Evolutionary conservation across 2,888 invertebrate species (phyloP).

Genomic region (Chymomyza procnemis): DNA sequence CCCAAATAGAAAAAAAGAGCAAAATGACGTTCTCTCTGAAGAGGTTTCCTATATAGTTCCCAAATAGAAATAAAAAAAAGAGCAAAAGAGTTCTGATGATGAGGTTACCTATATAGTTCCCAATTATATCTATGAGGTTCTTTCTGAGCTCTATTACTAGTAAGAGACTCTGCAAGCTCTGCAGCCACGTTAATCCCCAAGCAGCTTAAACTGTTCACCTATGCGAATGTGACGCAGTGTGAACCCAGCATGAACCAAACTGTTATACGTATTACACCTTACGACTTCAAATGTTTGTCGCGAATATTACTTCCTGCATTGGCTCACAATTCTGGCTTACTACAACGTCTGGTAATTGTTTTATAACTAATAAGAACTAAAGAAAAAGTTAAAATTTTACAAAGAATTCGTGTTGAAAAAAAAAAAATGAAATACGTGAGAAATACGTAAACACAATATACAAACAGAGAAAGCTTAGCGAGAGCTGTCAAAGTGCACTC

Average conservation of each 20-base stretch:
- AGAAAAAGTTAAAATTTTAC: conserved; percentile 9
- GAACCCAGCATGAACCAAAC: background rate
- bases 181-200: too few relatives aligned
- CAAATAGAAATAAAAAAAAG: too few relatives aligned
- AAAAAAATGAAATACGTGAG: conserved; percentile 54
- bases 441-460: conserved; percentile 8
- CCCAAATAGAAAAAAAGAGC: too few relatives aligned
- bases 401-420: conserved; percentile 42
- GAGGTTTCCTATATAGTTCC: too few relatives aligned
- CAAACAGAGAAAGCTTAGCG: conserved; percentile 53
- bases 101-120: too few relatives aligned
- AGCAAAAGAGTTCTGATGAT: too few relatives aligned
- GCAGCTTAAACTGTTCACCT: background rate
- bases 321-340: conserved; percentile 54
- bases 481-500: conserved; percentile 48
- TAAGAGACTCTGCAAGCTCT: too few relatives aligned
- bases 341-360: conserved; percentile 25
- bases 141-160: too few relatives aligned
- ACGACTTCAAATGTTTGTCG: background rate
- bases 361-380: conserved; percentile 26
- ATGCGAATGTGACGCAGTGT: too few relatives aligned
- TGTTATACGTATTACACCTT: background rate
- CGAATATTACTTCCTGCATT: conserved; percentile 40
- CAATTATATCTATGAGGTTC: too few relatives aligned
- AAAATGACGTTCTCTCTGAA: too few relatives aligned